These are phyloP conservation scores for Bellardia bayeri DNA, from an alignment of 2,888 invertebrate species.

Conservation along the genomic window DNA sequence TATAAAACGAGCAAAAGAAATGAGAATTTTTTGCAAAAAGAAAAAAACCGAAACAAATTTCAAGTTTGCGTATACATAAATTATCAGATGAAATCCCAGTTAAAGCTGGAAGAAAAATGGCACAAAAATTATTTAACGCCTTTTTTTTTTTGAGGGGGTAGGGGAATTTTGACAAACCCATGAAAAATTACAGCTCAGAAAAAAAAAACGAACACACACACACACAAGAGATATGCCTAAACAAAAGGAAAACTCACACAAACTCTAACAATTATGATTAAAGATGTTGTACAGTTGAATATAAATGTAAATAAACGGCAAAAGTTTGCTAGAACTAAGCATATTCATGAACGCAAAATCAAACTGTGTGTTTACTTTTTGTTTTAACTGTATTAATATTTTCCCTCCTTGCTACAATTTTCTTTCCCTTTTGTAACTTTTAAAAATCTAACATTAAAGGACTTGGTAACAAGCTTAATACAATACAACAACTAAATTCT, in stretches of 20 bases:
- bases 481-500: slow-evolving; percentile 35
- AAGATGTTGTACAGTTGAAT: slow-evolving; percentile 15
- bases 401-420: not conserved
- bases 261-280: not conserved
- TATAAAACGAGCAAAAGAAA: slow-evolving; percentile 19
- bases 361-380: slow-evolving; percentile 5
- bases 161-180: slow-evolving; percentile 38
- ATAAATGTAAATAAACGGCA: not conserved
- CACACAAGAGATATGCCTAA: not conserved
- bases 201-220: not conserved
- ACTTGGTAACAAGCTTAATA: slow-evolving; percentile 14
- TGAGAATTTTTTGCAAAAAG: not conserved
- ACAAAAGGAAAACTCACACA: not conserved
- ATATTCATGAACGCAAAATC: not conserved
- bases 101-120: slow-evolving; percentile 57
- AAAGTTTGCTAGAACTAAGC: not conserved
- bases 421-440: not conserved
- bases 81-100: slow-evolving; percentile 64
- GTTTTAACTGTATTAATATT: not conserved
- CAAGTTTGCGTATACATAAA: slow-evolving; percentile 70
- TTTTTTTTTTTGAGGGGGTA: slow-evolving; percentile 42
- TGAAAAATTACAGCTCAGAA: not conserved
- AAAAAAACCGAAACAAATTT: slow-evolving; percentile 16
- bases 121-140: slow-evolving; percentile 64
- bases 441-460: slow-evolving; percentile 13